These are phyloP conservation scores for Sebastes diploproa DNA, from an alignment of 2,797 vertebrate genomes.

Conservation along the genomic window DNA sequence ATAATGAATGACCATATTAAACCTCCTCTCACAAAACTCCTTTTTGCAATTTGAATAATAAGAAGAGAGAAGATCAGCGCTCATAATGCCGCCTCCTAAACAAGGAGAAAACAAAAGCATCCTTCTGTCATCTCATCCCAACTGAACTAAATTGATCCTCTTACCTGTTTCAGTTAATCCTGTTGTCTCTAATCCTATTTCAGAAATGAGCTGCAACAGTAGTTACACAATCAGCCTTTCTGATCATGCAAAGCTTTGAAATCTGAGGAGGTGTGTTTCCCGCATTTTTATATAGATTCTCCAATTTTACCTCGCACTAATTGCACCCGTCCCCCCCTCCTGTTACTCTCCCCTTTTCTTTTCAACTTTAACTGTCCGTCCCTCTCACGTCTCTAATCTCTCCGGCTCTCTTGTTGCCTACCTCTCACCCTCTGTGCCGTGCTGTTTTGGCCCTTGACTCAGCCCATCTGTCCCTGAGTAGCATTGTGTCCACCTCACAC, in stretches of 20 bases:
- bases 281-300: conserved; percentile 11
- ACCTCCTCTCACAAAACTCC: conserved; percentile 50
- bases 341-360: conserved; percentile 14
- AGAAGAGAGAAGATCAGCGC: conserved; percentile 43
- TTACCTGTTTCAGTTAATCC: conserved; percentile 78
- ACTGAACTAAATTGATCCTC: conserved; percentile 69
- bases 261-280: conserved; percentile 5
- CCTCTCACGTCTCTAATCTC: conserved; percentile 34
- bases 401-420: conserved; percentile 22
- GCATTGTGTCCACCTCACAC: conserved; percentile 67
- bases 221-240: conserved; percentile 66
- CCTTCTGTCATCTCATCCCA: conserved; percentile 66
- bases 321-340: conserved; percentile 2
- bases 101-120: conserved; percentile 66
- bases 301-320: conserved; percentile 22
- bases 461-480: conserved; percentile 81
- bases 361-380: conserved; percentile 33
- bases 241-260: conserved; percentile 55
- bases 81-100: conserved; percentile 33
- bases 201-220: conserved; percentile 65
- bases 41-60: conserved; percentile 50
- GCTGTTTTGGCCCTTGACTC: conserved; percentile 67
- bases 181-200: conserved; percentile 71
- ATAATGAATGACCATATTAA: conserved; percentile 72
- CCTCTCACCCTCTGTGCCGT: conserved; percentile 31